Evolutionary conservation across 2,797 vertebrate species (phyloP).

Genomic region (Crax fasciolata): DNA sequence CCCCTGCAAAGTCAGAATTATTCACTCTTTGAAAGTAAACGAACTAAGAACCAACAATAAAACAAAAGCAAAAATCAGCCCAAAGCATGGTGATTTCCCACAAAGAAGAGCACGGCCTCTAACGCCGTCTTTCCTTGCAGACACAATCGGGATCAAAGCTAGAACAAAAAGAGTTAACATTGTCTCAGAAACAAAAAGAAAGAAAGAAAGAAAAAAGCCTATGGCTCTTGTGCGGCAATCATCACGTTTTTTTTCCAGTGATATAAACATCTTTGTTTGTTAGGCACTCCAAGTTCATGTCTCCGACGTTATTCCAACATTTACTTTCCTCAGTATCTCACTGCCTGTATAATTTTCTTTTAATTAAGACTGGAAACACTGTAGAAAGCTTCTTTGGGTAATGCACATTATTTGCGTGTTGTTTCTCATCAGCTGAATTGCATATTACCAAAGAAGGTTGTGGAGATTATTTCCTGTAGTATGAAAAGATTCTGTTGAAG

Average conservation of each 20-base stretch:
- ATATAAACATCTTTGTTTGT: conserved; percentile 60
- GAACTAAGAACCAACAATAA: conserved; percentile 58
- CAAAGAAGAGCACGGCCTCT: conserved; percentile 54
- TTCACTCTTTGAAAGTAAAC: conserved; percentile 42
- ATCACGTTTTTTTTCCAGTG: conserved; percentile 65
- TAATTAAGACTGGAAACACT: conserved; percentile 72
- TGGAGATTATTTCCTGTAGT: conserved; percentile 62
- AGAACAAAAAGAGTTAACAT: conserved; percentile 58
- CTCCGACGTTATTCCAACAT: conserved; percentile 60
- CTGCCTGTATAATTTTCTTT: conserved; percentile 66
- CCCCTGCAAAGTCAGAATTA: conserved; percentile 58
- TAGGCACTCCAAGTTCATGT: conserved; percentile 68
- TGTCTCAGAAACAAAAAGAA: neutral
- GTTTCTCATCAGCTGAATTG: conserved; percentile 42
- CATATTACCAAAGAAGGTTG: conserved; percentile 69
- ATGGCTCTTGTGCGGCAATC: conserved; percentile 66
- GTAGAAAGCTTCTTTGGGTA: conserved; percentile 67
- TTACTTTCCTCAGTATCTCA: conserved; percentile 62
- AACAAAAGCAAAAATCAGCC: conserved; percentile 47
- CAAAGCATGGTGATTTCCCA: conserved; percentile 66
- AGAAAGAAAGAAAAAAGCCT: conserved; percentile 34
- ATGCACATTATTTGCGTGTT: conserved; percentile 48
- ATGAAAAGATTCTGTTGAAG: conserved; percentile 64
- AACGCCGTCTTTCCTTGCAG: conserved; percentile 30
- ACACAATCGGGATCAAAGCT: conserved; percentile 54